phyloP scores from a whole-genome alignment of 2,797 vertebrate genomes.

The Selene dorsalis region DNA sequence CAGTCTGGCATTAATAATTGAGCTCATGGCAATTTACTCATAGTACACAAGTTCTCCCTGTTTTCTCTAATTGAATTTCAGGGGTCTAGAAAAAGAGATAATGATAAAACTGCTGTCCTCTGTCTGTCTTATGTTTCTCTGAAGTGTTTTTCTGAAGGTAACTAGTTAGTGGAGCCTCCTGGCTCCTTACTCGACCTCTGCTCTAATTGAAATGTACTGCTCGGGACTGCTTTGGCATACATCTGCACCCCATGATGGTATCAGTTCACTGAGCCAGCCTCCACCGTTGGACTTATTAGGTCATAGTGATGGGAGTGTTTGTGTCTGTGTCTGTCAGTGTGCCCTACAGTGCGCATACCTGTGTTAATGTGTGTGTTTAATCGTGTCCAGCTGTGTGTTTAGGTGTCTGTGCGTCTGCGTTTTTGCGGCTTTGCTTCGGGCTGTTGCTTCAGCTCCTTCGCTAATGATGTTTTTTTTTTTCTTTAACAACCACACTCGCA shows the following conservation, averaged over 20 bases:
- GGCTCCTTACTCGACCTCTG: slow-evolving; percentile 28
- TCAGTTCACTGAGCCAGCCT: slow-evolving; percentile 52
- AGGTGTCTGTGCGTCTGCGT: slow-evolving; percentile 37
- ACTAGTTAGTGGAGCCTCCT: slow-evolving; percentile 20
- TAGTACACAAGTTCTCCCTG: neutral
- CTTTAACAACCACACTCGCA: slow-evolving; percentile 5
- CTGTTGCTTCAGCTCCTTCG: slow-evolving; percentile 53
- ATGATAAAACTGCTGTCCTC: slow-evolving; percentile 20
- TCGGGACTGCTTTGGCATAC: slow-evolving; percentile 54
- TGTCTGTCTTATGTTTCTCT: slow-evolving; percentile 2
- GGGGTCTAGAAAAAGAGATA: slow-evolving; percentile 7
- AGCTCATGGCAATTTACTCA: slow-evolving; percentile 32
- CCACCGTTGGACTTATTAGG: slow-evolving; percentile 76
- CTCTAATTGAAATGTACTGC: slow-evolving; percentile 55
- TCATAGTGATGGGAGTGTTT: slow-evolving; percentile 71
- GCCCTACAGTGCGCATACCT: slow-evolving; percentile 45
- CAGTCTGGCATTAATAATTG: neutral
- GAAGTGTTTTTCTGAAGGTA: slow-evolving; percentile 3
- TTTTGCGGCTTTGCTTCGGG: slow-evolving; percentile 60
- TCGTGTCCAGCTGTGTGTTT: slow-evolving; percentile 15
- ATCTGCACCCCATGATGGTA: slow-evolving; percentile 71
- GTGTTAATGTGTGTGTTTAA: slow-evolving; percentile 53
- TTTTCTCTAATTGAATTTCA: slow-evolving; percentile 34
- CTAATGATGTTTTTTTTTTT: slow-evolving; percentile 50
- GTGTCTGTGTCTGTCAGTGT: slow-evolving; percentile 49